Base-by-base conservation (phyloP, 2,113 vertebrate species). In the Hippocampus zosterae region DNA sequence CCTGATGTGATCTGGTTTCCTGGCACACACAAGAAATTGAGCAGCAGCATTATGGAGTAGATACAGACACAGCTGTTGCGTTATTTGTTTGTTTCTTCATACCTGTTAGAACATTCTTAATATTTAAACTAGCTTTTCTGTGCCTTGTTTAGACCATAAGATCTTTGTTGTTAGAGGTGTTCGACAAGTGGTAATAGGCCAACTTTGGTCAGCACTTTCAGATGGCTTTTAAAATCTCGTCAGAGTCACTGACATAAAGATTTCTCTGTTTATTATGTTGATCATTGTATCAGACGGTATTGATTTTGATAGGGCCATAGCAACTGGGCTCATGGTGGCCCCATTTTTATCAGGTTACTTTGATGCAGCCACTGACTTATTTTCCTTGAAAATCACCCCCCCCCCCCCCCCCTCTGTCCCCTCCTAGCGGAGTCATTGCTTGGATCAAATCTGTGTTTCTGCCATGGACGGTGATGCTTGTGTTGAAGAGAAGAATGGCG, bases 391-490 rank as follows among this genome's bases (percentile, higher is more conserved):
- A 44, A 13, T 33, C 29, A 2, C 29, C 29, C 29, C 3, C 2
- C 5, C 33, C 33, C 33, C 29, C 29, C 29, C 29, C 29, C 13
- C 25, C 23, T 5, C 40, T 23, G 44, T 27, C 73, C 42, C 64
- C 37, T 25, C 44, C 44, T 79, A 91, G 15, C 55, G 69, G 27
- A 57, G 53, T 68, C 57, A 53, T 73, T 80, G 55, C 66, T 83
- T 74, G 69, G 41, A 74, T 65, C 63, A 63, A 83, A 72, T 62
- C 72, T 27, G 63, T 85, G 75, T 67, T 60, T 80, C 76, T 76
- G 66, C 87, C 93, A 99, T 98, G 97, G 96, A 99, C 78, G 95
- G 92, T 84, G 93, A 93, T 88, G 88, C 90, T 73, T 89, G 87
- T 73, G 60, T 83, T 62, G 85, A 93, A 75, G 74, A 89, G 69